Evolutionary conservation across 2,113 vertebrate genomes (phyloP).

Genomic region (Cavia aperea): DNA sequence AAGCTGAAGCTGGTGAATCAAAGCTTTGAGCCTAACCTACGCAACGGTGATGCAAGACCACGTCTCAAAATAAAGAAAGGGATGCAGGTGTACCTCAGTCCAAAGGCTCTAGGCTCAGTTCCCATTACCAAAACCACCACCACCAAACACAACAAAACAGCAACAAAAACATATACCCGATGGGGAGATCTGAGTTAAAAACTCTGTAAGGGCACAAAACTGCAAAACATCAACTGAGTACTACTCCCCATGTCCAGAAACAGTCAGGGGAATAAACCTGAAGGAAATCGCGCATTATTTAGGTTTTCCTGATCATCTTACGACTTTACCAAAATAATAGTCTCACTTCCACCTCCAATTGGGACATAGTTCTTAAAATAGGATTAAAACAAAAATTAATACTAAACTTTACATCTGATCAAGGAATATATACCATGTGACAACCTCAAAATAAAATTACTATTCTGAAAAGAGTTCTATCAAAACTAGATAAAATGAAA

Average conservation of each 20-base stretch:
- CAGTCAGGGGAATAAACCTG: background rate
- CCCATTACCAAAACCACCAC: background rate
- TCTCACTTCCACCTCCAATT: background rate
- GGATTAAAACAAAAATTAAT: background rate
- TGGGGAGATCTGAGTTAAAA: background rate
- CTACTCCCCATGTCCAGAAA: background rate
- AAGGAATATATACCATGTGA: background rate
- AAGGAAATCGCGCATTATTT: background rate
- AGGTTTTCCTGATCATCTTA: background rate
- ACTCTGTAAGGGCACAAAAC: background rate
- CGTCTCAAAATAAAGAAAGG: background rate
- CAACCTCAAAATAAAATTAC: conserved; percentile 5
- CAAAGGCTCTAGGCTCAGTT: background rate
- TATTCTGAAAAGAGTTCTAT: conserved; percentile 34
- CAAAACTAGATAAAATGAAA: conserved; percentile 28
- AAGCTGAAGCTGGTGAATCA: background rate
- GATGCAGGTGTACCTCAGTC: background rate
- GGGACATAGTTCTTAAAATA: background rate
- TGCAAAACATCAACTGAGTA: background rate
- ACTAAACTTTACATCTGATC: background rate
- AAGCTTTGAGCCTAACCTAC: background rate
- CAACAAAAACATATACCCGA: background rate
- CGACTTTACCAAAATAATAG: background rate
- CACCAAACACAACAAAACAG: background rate
- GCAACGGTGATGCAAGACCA: background rate